Base-by-base conservation (phyloP, 1,140 invertebrate genomes). In the Apolygus lucorum region DNA sequence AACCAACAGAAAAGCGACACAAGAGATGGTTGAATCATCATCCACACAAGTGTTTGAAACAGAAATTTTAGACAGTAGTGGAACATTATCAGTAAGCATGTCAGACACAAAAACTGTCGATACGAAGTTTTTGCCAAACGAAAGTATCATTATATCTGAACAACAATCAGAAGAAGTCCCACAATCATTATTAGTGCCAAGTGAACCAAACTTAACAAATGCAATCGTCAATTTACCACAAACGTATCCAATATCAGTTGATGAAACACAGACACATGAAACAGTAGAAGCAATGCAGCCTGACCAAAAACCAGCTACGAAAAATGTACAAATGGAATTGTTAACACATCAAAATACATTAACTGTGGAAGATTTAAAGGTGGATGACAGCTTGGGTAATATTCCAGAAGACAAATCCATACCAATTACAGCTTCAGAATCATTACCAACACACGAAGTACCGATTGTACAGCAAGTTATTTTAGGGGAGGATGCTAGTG, bases 261-360 rank as follows among this genome's bases (percentile, higher is more conserved):
- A 64, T 52, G 73, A 73, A 68, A 69, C 67, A 28, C 59, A 67
- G 42, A 29, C 69, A 42, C 70, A 75, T 28, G 68, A 73, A 69
- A 68, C 62, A 24, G 67, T 69, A 27, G 27, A 74, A 69, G 69
- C 70, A 0, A 68, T 73, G 14, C 42, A 54, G 28, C 59, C 64
- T 25, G 69, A 73, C 27, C 67, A 69, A 13, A 69, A 72, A 26
- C 27, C 68, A 49, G 70, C 49, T 29, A 63, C 70, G 52, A 64
- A 63, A 62, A 70, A 26, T 24, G 69, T 68, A 28, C 34, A 69
- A 28, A 68, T 68, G 21, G 52, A 69, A 63, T 21, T 74, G 52
- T 24, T 71, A 27, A 29, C 69, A 22, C 59, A 71, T 34, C 29
- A 66, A 29, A 68, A 73, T 52, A 71, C 72, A 54, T 4, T 70